Conservation (phyloP, 2,888 invertebrate genomes). For the Tetragonisca angustula region DNA sequence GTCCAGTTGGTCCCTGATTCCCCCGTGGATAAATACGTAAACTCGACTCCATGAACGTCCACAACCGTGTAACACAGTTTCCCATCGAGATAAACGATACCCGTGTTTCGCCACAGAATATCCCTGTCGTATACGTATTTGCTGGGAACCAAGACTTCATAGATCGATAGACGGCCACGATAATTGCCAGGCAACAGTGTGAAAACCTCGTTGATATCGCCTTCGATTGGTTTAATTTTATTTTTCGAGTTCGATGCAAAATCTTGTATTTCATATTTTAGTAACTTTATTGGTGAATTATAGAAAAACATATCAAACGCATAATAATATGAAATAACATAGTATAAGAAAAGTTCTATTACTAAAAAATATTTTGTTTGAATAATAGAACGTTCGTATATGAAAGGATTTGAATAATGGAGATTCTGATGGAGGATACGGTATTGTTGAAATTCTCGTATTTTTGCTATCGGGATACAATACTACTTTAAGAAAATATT, state of each 20-base stretch:
- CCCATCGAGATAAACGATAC: constrained; percentile 58
- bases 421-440: too few relatives aligned
- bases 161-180: constrained; percentile 60
- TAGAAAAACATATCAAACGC: too few relatives aligned
- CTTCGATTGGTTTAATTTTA: constrained; percentile 25
- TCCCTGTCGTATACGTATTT: constrained; percentile 25
- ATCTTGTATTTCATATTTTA: too few relatives aligned
- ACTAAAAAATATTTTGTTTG: too few relatives aligned
- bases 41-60: constrained; percentile 30
- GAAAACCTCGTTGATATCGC: constrained; percentile 44
- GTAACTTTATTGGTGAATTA: too few relatives aligned
- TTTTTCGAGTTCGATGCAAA: constrained; percentile 25
- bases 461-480: too few relatives aligned
- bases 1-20: constrained; percentile 27
- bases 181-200: constrained; percentile 63
- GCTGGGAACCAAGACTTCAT: constrained; percentile 31
- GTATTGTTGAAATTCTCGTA: too few relatives aligned
- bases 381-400: too few relatives aligned
- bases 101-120: constrained; percentile 22
- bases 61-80: constrained; percentile 60
- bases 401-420: too few relatives aligned
- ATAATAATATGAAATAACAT: too few relatives aligned
- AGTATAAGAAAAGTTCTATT: too few relatives aligned
- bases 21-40: constrained; percentile 50
- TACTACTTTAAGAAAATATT: too few relatives aligned